phyloP scores from a whole-genome alignment of 2,113 vertebrate genomes.

The Oncorhynchus gorbuscha region DNA sequence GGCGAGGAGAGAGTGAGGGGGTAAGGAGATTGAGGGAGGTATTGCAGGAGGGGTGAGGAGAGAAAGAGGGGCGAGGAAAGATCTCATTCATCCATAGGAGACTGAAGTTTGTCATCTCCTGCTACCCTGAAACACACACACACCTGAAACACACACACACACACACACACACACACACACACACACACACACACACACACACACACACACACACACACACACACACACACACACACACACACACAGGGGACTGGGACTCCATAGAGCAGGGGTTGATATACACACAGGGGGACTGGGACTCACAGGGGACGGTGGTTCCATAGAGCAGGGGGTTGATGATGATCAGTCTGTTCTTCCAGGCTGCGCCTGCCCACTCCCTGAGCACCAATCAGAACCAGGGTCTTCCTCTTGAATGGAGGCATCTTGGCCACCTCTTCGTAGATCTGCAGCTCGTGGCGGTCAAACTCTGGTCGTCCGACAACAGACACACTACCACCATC shows the following conservation, averaged over 20 bases:
- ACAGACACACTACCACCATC: slow-evolving; percentile 27
- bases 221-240: no score
- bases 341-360: slow-evolving; percentile 95
- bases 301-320: slow-evolving; percentile 97
- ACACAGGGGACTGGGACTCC: background rate
- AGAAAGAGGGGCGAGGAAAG: no score
- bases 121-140: background rate
- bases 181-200: background rate
- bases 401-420: slow-evolving; percentile 98
- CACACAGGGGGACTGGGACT: slow-evolving; percentile 57
- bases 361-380: slow-evolving; percentile 96
- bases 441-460: slow-evolving; percentile 97
- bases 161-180: background rate
- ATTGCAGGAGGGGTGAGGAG: background rate
- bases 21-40: background rate
- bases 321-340: slow-evolving; percentile 89
- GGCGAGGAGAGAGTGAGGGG: no score
- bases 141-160: background rate
- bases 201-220: no score
- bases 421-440: slow-evolving; percentile 97
- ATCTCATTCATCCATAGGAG: no score
- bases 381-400: slow-evolving; percentile 92
- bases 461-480: slow-evolving; percentile 83
- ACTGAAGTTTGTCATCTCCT: no score
- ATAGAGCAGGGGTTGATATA: background rate